Conservation (phyloP, 2,888 invertebrate genomes). For the Pyrrhia umbra region DNA sequence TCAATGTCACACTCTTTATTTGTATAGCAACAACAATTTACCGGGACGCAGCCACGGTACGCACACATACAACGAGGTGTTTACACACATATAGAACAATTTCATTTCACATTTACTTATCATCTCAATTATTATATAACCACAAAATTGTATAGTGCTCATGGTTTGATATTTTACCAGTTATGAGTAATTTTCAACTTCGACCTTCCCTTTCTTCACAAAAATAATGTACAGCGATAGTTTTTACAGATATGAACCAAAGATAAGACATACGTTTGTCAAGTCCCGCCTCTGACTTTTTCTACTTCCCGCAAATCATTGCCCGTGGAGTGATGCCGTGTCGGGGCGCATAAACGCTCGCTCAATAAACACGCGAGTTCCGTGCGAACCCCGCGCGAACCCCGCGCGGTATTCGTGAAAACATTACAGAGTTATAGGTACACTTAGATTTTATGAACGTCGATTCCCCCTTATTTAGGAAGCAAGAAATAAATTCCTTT, state of each 20-base stretch:
- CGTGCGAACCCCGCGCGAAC: constrained; percentile 25
- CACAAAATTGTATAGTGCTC: too few relatives aligned
- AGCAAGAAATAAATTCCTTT: constrained; percentile 55
- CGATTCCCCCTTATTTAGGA: constrained; percentile 58
- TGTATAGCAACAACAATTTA: too few relatives aligned
- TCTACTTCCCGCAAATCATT: constrained; percentile 43
- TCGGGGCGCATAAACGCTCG: constrained; percentile 22
- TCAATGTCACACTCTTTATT: too few relatives aligned
- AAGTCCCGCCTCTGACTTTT: constrained; percentile 38
- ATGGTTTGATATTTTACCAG: too few relatives aligned
- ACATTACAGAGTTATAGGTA: constrained; percentile 57
- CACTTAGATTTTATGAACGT: constrained; percentile 57
- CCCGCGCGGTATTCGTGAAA: constrained; percentile 43
- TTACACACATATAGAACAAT: too few relatives aligned
- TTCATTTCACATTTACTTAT: too few relatives aligned
- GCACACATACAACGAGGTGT: too few relatives aligned
- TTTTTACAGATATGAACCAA: constrained; percentile 32
- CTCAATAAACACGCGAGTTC: constrained; percentile 52
- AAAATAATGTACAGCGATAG: constrained; percentile 28
- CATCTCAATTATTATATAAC: too few relatives aligned
- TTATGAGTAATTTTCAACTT: neutral
- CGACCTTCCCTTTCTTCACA: constrained; percentile 2
- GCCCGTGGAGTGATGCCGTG: constrained; percentile 45
- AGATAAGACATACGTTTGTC: constrained; percentile 49
- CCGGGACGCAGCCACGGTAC: too few relatives aligned